phyloP scores from a whole-genome alignment of 2,797 vertebrate genomes.

The Enteromius radiatus region DNA sequence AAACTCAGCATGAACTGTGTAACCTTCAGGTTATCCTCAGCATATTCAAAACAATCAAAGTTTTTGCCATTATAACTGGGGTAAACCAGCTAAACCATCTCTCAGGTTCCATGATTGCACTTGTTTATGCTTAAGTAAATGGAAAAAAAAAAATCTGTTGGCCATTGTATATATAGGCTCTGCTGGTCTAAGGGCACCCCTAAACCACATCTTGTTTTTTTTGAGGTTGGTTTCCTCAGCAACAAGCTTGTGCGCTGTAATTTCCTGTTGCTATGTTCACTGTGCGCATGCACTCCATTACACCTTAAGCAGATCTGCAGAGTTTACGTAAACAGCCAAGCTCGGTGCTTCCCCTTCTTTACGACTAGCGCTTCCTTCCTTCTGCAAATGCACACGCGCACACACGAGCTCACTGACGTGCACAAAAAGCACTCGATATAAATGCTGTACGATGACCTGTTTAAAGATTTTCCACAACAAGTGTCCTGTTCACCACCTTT shows the following conservation, averaged over 20 bases:
- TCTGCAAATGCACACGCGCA: slow-evolving; percentile 40
- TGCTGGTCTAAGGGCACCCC: slow-evolving; percentile 54
- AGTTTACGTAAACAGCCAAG: slow-evolving; percentile 39
- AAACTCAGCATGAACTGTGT: neutral
- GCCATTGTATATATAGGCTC: slow-evolving; percentile 30
- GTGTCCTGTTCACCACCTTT: slow-evolving; percentile 55
- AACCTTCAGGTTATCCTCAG: neutral
- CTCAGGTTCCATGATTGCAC: neutral
- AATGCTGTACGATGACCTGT: slow-evolving; percentile 64
- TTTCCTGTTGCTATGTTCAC: slow-evolving; percentile 72
- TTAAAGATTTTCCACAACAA: slow-evolving; percentile 60
- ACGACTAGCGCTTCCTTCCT: slow-evolving; percentile 73
- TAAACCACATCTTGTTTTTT: slow-evolving; percentile 54
- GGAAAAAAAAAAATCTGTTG: slow-evolving; percentile 50
- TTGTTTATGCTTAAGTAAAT: slow-evolving; percentile 48
- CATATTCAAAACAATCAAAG: neutral
- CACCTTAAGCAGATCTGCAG: slow-evolving; percentile 46
- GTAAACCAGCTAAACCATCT: neutral
- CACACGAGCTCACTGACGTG: slow-evolving; percentile 50
- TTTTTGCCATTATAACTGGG: slow-evolving; percentile 5
- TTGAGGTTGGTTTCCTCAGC: slow-evolving; percentile 60
- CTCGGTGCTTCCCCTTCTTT: slow-evolving; percentile 71
- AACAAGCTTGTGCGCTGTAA: slow-evolving; percentile 61
- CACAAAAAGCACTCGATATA: slow-evolving; percentile 61
- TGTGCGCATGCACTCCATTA: slow-evolving; percentile 55